Percentiles rank a stretch among this genome's conserved stretches.
phyloP scores from a whole-genome alignment of 2,797 vertebrate genomes.

The Molossus molossus region DNA sequence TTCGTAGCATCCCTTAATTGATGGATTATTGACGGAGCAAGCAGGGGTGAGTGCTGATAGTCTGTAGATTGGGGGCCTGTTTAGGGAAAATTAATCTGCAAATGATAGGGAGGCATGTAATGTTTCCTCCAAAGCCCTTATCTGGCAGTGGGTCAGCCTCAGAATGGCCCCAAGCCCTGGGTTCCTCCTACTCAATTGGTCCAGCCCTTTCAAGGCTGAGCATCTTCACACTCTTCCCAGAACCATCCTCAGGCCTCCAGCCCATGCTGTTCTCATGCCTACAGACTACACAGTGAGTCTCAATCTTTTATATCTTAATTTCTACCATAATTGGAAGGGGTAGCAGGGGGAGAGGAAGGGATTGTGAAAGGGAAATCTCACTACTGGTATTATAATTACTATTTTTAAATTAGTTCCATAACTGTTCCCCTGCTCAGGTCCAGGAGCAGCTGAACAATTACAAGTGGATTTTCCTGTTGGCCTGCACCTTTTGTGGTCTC shows the following conservation, averaged over 20 bases:
- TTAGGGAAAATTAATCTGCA: slow-evolving; percentile 78
- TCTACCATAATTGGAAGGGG: background rate
- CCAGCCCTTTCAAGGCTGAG: background rate
- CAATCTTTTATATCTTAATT: slow-evolving; percentile 7
- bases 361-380: background rate
- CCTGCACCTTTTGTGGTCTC: background rate
- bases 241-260: background rate
- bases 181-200: background rate
- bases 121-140: slow-evolving; percentile 75
- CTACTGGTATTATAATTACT: background rate
- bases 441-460: background rate
- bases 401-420: background rate
- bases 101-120: slow-evolving; percentile 69
- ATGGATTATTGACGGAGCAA: slow-evolving; percentile 84
- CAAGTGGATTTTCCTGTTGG: background rate
- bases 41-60: slow-evolving; percentile 74
- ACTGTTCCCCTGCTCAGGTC: background rate
- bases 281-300: background rate
- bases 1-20: slow-evolving; percentile 82
- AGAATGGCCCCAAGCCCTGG: background rate
- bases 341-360: background rate
- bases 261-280: background rate
- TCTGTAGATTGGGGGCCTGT: slow-evolving; percentile 18
- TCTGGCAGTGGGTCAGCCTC: slow-evolving; percentile 33
- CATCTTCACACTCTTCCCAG: background rate